Evolutionary conservation across 2,888 invertebrate species (phyloP), one percentile per base, ranked within the genome.

Genomic region (Athetis lepigone): DNA sequence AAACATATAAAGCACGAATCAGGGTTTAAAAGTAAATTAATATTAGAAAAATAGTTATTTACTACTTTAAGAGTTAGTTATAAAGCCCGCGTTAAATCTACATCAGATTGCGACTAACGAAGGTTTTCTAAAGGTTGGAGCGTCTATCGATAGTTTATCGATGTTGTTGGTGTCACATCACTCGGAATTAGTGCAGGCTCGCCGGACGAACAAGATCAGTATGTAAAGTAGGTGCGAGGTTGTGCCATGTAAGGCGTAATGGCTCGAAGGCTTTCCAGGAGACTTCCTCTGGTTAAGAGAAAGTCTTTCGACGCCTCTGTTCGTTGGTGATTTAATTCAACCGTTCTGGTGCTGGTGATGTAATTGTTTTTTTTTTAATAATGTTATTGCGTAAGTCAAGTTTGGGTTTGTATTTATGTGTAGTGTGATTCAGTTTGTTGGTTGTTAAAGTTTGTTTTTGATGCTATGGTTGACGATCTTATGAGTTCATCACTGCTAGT

Each of bases 201-300:
- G 77, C 80, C 81, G 87, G 88, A 88, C 82, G 84, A 84, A 86
- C 89, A 85, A 90, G 92, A 91, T 92, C 88, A 88, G 91, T 92
- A 92, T 93, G 93, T 92, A 91, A 94, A 94, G 83, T 87, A 92
- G 90, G 91, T 90, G 90, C 89, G 86, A 88, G 84, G 83, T 77
- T 79, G 75, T 56, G 60, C 88, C 88, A 77, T 84, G 87, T 90
- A 90, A 86, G 92, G 91, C 82, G 75, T 91, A 91, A 92, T 90
- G 87, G 79, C 78, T 82, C 68, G 79, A 77, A 86, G 84, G 83
- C 86, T 86, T 85, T 81, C 82, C 85, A 87, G 85, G 85, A 85
- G 83, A 83, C 85, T 89, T 88, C 88, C 87, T 86, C 81, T 81
- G 81, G 79, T 62, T 69, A 63, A 87, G 90, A 89, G 92, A 94